Base-by-base conservation (phyloP, 2,888 invertebrate species). In the Drosophila testacea region DNA sequence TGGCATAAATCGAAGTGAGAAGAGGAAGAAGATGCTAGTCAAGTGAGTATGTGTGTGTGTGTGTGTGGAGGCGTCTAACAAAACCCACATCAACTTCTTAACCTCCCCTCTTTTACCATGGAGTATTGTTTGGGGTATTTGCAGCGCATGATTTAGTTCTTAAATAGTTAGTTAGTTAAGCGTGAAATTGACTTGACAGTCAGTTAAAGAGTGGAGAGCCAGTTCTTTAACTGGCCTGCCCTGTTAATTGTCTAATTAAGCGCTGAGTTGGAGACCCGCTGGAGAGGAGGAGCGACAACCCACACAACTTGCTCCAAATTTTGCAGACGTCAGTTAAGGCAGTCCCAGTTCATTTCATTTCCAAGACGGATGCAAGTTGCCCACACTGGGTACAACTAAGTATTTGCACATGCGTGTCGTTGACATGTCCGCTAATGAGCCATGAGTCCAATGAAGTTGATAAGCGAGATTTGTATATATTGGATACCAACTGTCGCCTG, bases 231-330 rank as follows among this genome's bases (percentile, higher is more conserved):
- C 61, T 46, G 16, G 44, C 52, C 46, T 68, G 64, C 72, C 68
- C 73, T 52, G 46, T 78, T 84, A 84, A 84, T 88, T 84, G 83
- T 70, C 81, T 88, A 84, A 84, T 84, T 84, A 86, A 88, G 74
- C 74, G 66, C 77, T 67, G 68, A 63, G 64, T 61, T 67, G 65
- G 30, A 61, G 30, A 61, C 28, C 34, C 27, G 71, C 16, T 16
- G 16, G 1, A 1, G 50, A 75, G 74, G 52, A 47, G 56, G 7
- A 9, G 9, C 32, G 10, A n/a, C 78, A 51, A 38, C 88, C 83
- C 83, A 83, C 88, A 73, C 86, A 69, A 50, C 11, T n/a, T 50
- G 64, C 69, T 68, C 71, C 72, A 71, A 78, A 73, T 76, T 76
- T 70, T 62, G 70, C 52, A 63, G 70, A 63, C 70, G 44, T 32